Percentiles rank a stretch among this genome's conserved stretches.
Evolutionary conservation across 2,113 vertebrate genomes (phyloP).

Genomic region (Microcebus griseorufus): DNA sequence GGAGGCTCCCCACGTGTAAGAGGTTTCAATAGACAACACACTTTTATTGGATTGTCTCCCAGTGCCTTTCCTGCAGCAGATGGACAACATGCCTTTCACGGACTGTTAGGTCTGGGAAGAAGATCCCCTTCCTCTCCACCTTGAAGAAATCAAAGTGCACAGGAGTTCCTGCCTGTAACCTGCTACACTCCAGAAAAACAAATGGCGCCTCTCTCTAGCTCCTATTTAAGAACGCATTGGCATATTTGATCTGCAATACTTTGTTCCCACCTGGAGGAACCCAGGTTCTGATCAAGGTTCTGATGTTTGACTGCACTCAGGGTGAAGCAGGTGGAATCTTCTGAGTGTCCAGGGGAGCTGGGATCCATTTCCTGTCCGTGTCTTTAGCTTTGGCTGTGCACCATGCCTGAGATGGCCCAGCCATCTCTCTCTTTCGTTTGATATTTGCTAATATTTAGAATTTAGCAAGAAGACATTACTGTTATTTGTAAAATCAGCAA

Average conservation of each 20-base stretch:
- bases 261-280: neutral
- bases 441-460: constrained; percentile 8
- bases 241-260: neutral
- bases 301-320: neutral
- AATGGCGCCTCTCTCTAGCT: neutral
- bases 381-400: neutral
- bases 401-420: neutral
- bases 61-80: neutral
- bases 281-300: neutral
- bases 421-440: neutral
- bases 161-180: neutral
- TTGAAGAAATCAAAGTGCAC: neutral
- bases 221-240: neutral
- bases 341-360: neutral
- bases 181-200: neutral
- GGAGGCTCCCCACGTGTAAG: neutral
- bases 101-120: neutral
- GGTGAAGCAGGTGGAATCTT: neutral
- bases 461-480: neutral
- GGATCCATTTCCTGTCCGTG: neutral
- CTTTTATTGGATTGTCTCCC: neutral
- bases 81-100: neutral
- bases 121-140: neutral
- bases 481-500: neutral
- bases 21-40: neutral